Evolutionary conservation across 2,113 vertebrate species (phyloP), one percentile per base, ranked within the genome.

Genomic region (Leptodactylus fuscus): DNA sequence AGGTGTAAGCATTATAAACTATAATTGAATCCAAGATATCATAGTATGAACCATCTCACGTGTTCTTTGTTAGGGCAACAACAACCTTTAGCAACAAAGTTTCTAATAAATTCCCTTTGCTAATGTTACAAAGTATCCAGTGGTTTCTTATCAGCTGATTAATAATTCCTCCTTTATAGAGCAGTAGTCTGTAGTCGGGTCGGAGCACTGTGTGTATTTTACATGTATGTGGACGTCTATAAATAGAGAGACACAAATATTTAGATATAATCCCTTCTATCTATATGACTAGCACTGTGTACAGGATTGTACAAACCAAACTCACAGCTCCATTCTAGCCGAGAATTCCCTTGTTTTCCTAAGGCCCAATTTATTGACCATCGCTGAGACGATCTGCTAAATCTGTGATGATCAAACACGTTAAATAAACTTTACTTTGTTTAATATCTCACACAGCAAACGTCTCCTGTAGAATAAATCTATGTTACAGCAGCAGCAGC

Each of bases 361-460:
- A 62, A 81, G 85, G 85, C 85, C 77, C 87, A 85, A 87, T 88
- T 83, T 89, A 90, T 89, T 87, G 87, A 87, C 86, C 86, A 83
- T 82, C 69, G 82, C 69, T 48, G 74, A 83, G 44, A 87, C 75
- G 87, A 78, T 87, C 87, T 87, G 87, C 76, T 88, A 88, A 89
- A 88, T 90, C 77, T 75, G 67, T 67, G 74, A 90, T 83, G 88
- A 86, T 88, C 91, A 90, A 90, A 90, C 89, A 88, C 87, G 85
- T 88, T 89, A 87, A 86, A 90, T 90, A 90, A 89, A 90, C 88
- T 89, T 89, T 88, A 89, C 89, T 91, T 88, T 89, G 88, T 90
- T 90, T 89, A 90, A 88, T 87, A 87, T 87, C 88, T 86, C 89
- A 89, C 87, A 88, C 87, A 89, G 90, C 86, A 82, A 73, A 87